phyloP scores from a whole-genome alignment of 1,140 invertebrate species.

The Pseudomyrmex flavicornis region DNA sequence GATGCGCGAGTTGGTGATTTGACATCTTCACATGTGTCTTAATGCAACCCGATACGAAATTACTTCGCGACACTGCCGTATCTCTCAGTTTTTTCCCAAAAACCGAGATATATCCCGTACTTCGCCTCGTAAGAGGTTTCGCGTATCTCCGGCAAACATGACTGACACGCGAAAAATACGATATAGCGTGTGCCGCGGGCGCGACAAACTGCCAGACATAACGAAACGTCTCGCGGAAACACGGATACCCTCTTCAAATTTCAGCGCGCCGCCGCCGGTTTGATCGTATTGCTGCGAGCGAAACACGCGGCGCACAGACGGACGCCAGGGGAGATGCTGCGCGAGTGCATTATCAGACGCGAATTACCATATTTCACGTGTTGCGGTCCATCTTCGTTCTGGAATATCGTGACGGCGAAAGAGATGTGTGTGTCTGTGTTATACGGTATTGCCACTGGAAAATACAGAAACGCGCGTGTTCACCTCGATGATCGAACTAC shows the following conservation, averaged over 20 bases:
- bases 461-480: slow-evolving; percentile 35
- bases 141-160: neutral
- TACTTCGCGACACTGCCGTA: too few relatives aligned
- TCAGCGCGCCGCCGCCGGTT: slow-evolving; percentile 37
- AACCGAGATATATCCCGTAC: neutral
- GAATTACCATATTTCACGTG: slow-evolving; percentile 69
- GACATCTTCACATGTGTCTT: too few relatives aligned
- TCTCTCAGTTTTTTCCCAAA: neutral
- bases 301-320: slow-evolving; percentile 32
- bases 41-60: too few relatives aligned
- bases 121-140: neutral
- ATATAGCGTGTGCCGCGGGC: slow-evolving; percentile 15
- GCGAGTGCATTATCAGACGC: slow-evolving; percentile 54
- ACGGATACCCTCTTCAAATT: slow-evolving; percentile 60
- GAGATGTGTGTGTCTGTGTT: slow-evolving; percentile 9
- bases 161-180: slow-evolving; percentile 52
- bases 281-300: slow-evolving; percentile 54
- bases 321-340: slow-evolving; percentile 55
- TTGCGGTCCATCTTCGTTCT: slow-evolving; percentile 69
- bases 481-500: slow-evolving; percentile 56
- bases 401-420: slow-evolving; percentile 43
- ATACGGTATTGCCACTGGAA: slow-evolving; percentile 17
- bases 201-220: slow-evolving; percentile 45
- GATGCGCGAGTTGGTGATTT: too few relatives aligned
- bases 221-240: slow-evolving; percentile 54